Evolutionary conservation across 2,888 invertebrate species (phyloP).

Genomic region (Drosophila anomalata): DNA sequence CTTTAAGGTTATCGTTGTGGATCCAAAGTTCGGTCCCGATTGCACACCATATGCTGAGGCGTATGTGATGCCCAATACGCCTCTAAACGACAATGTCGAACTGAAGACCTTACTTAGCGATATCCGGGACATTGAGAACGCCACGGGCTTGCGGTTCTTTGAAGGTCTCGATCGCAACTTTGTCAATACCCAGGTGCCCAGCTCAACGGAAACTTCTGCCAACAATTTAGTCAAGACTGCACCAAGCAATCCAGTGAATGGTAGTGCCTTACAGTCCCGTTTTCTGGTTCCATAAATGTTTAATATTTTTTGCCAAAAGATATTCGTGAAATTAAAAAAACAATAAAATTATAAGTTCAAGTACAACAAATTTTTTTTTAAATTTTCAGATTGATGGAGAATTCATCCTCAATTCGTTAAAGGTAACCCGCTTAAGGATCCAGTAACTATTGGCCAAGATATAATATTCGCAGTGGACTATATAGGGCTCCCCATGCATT

Average conservation of each 20-base stretch:
- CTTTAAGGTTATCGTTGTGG: constrained; percentile 65
- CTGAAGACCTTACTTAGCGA: constrained; percentile 57
- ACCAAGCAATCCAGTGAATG: background rate
- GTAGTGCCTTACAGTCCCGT: background rate
- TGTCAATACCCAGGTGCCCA: constrained; percentile 45
- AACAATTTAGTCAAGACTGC: background rate
- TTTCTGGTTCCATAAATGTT: background rate
- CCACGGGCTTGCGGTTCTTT: constrained; percentile 63
- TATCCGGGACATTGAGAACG: constrained; percentile 66
- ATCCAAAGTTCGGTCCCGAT: constrained; percentile 34
- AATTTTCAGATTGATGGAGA: too few relatives aligned
- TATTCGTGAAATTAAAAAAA: background rate
- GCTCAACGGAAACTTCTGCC: background rate
- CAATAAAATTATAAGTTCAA: too few relatives aligned
- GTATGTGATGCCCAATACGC: constrained; percentile 61
- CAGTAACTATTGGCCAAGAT: too few relatives aligned
- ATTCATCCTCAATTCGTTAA: too few relatives aligned
- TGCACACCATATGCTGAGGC: constrained; percentile 68
- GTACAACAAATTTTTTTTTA: too few relatives aligned
- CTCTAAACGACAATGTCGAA: constrained; percentile 45
- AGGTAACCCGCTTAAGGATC: too few relatives aligned
- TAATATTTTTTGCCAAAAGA: background rate
- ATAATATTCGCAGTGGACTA: too few relatives aligned
- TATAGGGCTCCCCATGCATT: too few relatives aligned
- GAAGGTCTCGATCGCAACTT: constrained; percentile 71